Evolutionary conservation across 2,797 vertebrate genomes (phyloP), one percentile per base, ranked within the genome.

Genomic region (Anableps anableps): DNA sequence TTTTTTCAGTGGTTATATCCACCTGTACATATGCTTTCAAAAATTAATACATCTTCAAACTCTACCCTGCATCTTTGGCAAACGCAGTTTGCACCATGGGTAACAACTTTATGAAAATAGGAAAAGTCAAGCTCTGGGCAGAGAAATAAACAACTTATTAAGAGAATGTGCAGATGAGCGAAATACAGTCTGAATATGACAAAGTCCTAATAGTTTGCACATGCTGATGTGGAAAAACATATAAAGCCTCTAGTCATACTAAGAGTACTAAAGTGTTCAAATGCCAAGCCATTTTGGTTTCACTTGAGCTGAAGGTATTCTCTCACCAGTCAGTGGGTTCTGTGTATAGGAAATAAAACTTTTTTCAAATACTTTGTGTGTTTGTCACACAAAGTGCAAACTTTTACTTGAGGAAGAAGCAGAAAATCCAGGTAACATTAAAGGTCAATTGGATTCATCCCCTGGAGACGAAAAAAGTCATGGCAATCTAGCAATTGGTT

Each of bases 361-460:
- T 68, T 55, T 70, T 31, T 34, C 26, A 43, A 17, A 48, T 47
- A 60, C 13, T 74, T 60, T 31, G 36, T 70, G 36, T 70, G 41
- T 68, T 55, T 68, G 72, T 45, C 72, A 75, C 13, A 75, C 48
- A 75, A 43, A 80, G 74, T 76, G 51, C 2, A 71, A 71, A 60
- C 48, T 72, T 38, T 76, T 75, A 70, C 79, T 72, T 17, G 41
- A 77, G 74, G 71, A 58, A 10, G 21, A 77, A 48, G 53, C 58
- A 36, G 48, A 83, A 76, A 79, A 79, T 76, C 38, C 76, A 76
- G 31, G 71, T 72, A 9, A 76, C 45, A 36, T 47, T 43, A 41
- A 48, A 68, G 66, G 73, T 70, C 50, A 79, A 83, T 73, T 55
- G 31, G 47, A 79, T 71, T 79, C 55, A 73, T 79, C 53, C 31